phyloP scores from a whole-genome alignment of 2,888 invertebrate species.

The Volucella bombylans region DNA sequence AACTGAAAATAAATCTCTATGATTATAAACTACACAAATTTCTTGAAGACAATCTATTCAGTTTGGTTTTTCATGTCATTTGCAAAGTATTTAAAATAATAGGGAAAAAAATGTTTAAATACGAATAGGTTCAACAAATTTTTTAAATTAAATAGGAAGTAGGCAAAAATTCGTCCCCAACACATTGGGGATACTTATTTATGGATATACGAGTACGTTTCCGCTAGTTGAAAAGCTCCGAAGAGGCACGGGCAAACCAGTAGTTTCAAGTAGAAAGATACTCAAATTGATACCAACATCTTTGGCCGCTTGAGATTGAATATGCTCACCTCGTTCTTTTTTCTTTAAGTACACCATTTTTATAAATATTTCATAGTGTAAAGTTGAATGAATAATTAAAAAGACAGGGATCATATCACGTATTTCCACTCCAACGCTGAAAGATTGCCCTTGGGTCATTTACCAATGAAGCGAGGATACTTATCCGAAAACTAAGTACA shows the following conservation, averaged over 20 bases:
- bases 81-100: too few relatives aligned
- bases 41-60: too few relatives aligned
- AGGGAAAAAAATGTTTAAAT: too few relatives aligned
- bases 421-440: slow-evolving; percentile 50
- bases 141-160: not conserved
- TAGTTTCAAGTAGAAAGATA: slow-evolving; percentile 18
- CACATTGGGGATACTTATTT: slow-evolving; percentile 18
- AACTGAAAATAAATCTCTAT: not conserved
- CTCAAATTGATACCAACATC: slow-evolving; percentile 18
- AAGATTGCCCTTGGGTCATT: slow-evolving; percentile 55
- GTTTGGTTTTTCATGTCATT: too few relatives aligned
- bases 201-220: slow-evolving; percentile 3
- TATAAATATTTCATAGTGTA: slow-evolving; percentile 60
- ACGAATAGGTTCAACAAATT: not conserved
- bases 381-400: slow-evolving; percentile 61
- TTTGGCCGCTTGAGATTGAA: slow-evolving; percentile 42
- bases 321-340: slow-evolving; percentile 50
- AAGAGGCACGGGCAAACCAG: not conserved
- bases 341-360: slow-evolving; percentile 45
- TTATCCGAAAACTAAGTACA: slow-evolving; percentile 36
- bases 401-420: slow-evolving; percentile 62
- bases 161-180: slow-evolving; percentile 44
- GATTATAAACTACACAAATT: too few relatives aligned
- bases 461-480: slow-evolving; percentile 8
- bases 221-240: too few relatives aligned